Evolutionary conservation across 2,888 invertebrate species (phyloP).

Genomic region (Polylopha cassiicola): DNA sequence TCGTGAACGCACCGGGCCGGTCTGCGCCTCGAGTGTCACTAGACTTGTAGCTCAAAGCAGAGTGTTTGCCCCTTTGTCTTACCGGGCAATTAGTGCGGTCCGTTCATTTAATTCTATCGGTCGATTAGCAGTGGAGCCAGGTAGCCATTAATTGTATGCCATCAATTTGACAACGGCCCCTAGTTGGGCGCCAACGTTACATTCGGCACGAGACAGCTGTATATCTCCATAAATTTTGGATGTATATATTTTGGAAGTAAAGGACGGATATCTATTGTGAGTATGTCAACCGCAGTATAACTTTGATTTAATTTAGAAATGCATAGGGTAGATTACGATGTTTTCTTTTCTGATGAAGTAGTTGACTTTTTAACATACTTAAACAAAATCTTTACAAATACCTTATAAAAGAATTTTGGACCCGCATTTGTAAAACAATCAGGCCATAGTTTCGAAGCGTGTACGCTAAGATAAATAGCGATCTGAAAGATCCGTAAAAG

Average conservation of each 20-base stretch:
- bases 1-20: slow-evolving; percentile 42
- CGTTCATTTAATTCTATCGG: slow-evolving; percentile 77
- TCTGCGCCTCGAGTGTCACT: slow-evolving; percentile 70
- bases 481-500: slow-evolving; percentile 50
- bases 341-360: too few species aligned
- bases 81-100: slow-evolving; percentile 73
- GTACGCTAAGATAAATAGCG: slow-evolving; percentile 27
- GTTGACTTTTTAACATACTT: too few species aligned
- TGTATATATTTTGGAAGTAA: too few species aligned
- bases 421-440: slow-evolving; percentile 20
- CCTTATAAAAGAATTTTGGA: slow-evolving; percentile 9
- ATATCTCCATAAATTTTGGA: slow-evolving; percentile 1
- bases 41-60: slow-evolving; percentile 68
- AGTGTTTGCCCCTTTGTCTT: slow-evolving; percentile 77
- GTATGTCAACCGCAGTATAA: too few species aligned
- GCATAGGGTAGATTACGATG: neutral
- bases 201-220: slow-evolving; percentile 26
- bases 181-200: slow-evolving; percentile 48
- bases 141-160: slow-evolving; percentile 68
- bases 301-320: too few species aligned
- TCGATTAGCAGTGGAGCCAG: slow-evolving; percentile 71
- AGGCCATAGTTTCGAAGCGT: slow-evolving; percentile 13
- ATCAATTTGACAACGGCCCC: slow-evolving; percentile 59
- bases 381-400: too few species aligned
- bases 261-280: too few species aligned